Base-by-base conservation (phyloP, 2,888 invertebrate genomes). In the Mallateleia sp. region DNA sequence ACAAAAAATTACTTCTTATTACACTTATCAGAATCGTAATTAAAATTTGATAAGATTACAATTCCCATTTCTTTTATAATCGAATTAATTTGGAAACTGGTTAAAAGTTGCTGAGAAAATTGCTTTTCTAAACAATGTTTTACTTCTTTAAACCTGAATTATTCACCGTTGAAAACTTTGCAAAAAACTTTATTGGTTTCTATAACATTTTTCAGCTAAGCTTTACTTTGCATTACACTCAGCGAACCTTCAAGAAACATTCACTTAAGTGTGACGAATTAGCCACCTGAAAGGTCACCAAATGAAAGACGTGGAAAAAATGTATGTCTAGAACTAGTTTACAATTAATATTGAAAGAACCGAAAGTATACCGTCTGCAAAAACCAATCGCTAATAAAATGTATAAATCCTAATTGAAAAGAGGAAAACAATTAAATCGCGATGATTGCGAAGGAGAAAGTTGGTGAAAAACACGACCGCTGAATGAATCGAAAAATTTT, bases 191-290 rank as follows among this genome's bases (percentile, higher is more conserved):
- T 80, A 64, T 71, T 34, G 20, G 20, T 62, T 54, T 71, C 64
- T 62, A 42, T 71, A 79, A 71, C 50, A 71, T 64, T 80, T 80
- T 80, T 71, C 47, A 47, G 54, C n/a, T 62, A 34, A 34, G 64
- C 64, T 54, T 71, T 71, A 24, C 54, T 56, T 78, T 78, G 58
- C 50, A n/a, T 42, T 45, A 47, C 52, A 22, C 28, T 52, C 22
- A 24, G 14, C 18, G 24, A 79, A 50, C 56, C 78, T 69, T 69
- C 45, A 69, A 79, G 78, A 69, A 69, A 79, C 42, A 56, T 50
- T 79, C 20, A 52, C 42, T 34, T 69, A 79, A 79, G 69, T 69
- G 78, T 69, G 69, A 69, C 78, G 47, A 79, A 69, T 79, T 79
- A 60, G 34, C 9, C 24, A 24, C 1, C 2, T 20, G 32, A 78